These are phyloP conservation scores for Pelusios castaneus DNA, from an alignment of 2,113 vertebrate genomes.

Conservation along the genomic window DNA sequence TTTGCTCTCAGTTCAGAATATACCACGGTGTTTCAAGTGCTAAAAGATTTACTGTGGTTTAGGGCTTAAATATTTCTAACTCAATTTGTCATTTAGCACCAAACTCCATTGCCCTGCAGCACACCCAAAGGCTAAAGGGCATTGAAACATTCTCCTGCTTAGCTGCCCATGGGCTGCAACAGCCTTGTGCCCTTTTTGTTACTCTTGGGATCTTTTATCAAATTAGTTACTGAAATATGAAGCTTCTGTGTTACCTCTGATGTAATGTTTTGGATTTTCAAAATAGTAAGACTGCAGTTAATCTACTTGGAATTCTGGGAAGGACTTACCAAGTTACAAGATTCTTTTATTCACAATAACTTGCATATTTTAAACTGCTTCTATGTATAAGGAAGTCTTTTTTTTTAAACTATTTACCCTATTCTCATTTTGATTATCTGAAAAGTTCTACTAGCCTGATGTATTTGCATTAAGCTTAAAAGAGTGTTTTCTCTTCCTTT, in stretches of 20 bases:
- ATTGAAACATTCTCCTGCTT: slow-evolving; percentile 51
- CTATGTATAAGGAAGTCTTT: not conserved
- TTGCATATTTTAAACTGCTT: not conserved
- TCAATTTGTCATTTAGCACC: slow-evolving; percentile 82
- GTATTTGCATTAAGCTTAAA: slow-evolving; percentile 17
- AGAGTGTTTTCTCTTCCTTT: not conserved
- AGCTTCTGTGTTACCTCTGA: not conserved
- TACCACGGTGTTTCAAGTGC: slow-evolving; percentile 63
- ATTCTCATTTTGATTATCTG: not conserved
- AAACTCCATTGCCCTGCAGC: slow-evolving; percentile 70
- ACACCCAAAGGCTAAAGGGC: slow-evolving; percentile 75
- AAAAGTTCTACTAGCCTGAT: not conserved
- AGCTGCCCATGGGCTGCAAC: slow-evolving; percentile 50
- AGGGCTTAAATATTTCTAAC: slow-evolving; percentile 78
- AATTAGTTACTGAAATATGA: slow-evolving; percentile 52
- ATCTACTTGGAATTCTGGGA: not conserved
- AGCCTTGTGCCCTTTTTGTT: slow-evolving; percentile 30
- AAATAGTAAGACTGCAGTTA: accelerated
- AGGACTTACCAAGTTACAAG: not conserved
- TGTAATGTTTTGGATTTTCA: not conserved
- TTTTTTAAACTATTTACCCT: not conserved
- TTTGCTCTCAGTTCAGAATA: slow-evolving; percentile 65
- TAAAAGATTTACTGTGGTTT: slow-evolving; percentile 81
- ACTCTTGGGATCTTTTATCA: slow-evolving; percentile 39
- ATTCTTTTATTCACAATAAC: not conserved